These are phyloP conservation scores for Aphidius colemani DNA, from an alignment of 2,888 invertebrate genomes.

Conservation along the genomic window DNA sequence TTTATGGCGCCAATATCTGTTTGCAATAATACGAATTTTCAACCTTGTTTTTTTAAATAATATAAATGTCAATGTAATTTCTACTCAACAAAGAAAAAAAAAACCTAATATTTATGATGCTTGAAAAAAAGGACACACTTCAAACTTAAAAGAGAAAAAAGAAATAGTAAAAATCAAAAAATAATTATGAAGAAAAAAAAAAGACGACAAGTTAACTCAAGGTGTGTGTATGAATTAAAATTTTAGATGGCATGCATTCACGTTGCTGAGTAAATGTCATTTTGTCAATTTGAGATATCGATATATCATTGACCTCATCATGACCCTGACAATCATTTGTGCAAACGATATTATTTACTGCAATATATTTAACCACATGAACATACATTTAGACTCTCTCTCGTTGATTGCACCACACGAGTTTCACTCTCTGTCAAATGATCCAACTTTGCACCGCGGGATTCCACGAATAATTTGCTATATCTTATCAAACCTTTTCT, in stretches of 20 bases:
- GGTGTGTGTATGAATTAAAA: not conserved
- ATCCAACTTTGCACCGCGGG: constrained; percentile 20
- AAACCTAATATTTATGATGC: not conserved
- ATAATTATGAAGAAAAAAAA: not conserved
- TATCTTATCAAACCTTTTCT: constrained; percentile 12
- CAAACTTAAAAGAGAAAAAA: not conserved
- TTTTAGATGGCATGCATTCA: constrained; percentile 40
- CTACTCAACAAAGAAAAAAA: too few species aligned
- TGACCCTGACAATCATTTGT: constrained; percentile 25
- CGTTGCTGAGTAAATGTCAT: constrained; percentile 54
- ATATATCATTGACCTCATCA: constrained; percentile 48
- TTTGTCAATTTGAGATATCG: constrained; percentile 55
- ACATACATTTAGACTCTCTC: constrained; percentile 2
- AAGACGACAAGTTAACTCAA: not conserved
- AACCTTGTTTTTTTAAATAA: too few species aligned
- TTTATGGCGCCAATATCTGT: not conserved
- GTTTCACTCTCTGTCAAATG: not conserved
- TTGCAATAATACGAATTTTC: too few species aligned
- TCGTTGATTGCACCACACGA: constrained; percentile 23
- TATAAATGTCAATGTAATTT: too few species aligned
- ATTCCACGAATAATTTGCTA: constrained; percentile 4
- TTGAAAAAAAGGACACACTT: not conserved
- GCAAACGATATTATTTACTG: not conserved
- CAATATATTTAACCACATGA: not conserved
- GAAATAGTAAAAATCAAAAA: not conserved